A percentile compares a stretch with the other conserved stretches of the same genome.
Conservation (phyloP, 2,113 vertebrate genomes). For the Casuarius casuarius region DNA sequence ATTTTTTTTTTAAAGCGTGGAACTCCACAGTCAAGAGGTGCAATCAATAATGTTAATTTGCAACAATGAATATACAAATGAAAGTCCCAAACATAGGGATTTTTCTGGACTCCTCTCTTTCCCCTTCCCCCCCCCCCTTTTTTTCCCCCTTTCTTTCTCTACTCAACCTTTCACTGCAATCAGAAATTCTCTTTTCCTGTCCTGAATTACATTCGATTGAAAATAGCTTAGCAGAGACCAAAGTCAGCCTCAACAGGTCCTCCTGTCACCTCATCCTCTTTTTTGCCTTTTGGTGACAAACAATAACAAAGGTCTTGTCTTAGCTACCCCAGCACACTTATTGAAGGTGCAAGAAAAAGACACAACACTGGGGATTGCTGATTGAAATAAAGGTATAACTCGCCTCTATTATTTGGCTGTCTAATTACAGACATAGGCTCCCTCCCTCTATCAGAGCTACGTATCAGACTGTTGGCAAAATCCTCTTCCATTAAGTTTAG, state of each 20-base stretch:
- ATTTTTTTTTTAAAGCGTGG: slow-evolving; percentile 30
- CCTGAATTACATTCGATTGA: slow-evolving; percentile 37
- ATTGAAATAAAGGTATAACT: slow-evolving; percentile 10
- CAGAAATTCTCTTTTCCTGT: slow-evolving; percentile 41
- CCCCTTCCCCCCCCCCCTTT: background rate
- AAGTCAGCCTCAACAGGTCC: slow-evolving; percentile 40
- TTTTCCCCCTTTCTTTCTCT: background rate
- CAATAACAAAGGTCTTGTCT: slow-evolving; percentile 60
- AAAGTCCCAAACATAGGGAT: slow-evolving; percentile 39
- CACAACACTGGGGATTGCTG: slow-evolving; percentile 13
- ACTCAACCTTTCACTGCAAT: slow-evolving; percentile 65
- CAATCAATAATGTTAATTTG: slow-evolving; percentile 62
- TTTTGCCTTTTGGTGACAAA: slow-evolving; percentile 18
- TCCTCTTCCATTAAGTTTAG: background rate
- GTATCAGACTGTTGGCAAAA: background rate
- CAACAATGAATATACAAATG: slow-evolving; percentile 57
- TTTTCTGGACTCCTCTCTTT: background rate
- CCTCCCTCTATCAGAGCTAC: background rate
- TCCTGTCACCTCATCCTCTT: slow-evolving; percentile 23
- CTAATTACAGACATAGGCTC: background rate
- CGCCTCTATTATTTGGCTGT: slow-evolving; percentile 39
- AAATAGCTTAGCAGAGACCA: slow-evolving; percentile 54
- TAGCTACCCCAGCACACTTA: slow-evolving; percentile 51
- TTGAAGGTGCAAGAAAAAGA: slow-evolving; percentile 10
- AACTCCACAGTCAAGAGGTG: slow-evolving; percentile 33